Evolutionary conservation across 2,888 invertebrate species (phyloP), one percentile per base, ranked within the genome.

Genomic region (Drosophila yooni): DNA sequence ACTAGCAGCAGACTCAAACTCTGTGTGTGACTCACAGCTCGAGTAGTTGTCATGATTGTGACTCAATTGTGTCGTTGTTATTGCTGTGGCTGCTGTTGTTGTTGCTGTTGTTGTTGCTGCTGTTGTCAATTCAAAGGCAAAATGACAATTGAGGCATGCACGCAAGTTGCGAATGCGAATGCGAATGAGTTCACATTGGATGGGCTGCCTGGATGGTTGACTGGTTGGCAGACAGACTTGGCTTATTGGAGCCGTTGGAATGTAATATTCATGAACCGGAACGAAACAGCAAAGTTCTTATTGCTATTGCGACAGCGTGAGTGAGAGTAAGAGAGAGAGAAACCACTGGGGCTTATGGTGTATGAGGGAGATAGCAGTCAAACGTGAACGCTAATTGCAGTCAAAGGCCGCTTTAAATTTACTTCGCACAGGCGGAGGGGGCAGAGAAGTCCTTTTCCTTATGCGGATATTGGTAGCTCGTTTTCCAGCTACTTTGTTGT

Each of bases 351-450:
- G 25, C 1, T 46, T 46, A 46, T 46, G 46, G 50, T 21, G 34
- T 29, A 13, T 21, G 59, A 59, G 27, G n/a, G 60, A 52, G 64
- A 18, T 2, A 25, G 25, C 57, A 69, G 79, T 62, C 67, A 72
- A 67, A 63, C 59, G 66, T 74, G 74, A 67, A 74, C 82, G 86
- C 90, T 91, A 91, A 91, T 91, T 91, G 90, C 89, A 91, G 91
- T 86, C 83, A 90, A 90, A 88, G 87, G 75, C 61, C 68, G 83
- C 83, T 85, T 84, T 85, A 88, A 83, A 88, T 85, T 79, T 72
- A 68, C 83, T 60, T 63, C 48, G 18, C 31, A 51, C 38, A 11
- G 27, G 15, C 38, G 15, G 13, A 8, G 21, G 3, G 46, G 15
- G 15, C 7, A 6, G 50, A 6, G 40, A 60, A 29, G 48, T 10